These are phyloP conservation scores for Nanger granti DNA, from an alignment of 2,113 vertebrate genomes.

Conservation along the genomic window DNA sequence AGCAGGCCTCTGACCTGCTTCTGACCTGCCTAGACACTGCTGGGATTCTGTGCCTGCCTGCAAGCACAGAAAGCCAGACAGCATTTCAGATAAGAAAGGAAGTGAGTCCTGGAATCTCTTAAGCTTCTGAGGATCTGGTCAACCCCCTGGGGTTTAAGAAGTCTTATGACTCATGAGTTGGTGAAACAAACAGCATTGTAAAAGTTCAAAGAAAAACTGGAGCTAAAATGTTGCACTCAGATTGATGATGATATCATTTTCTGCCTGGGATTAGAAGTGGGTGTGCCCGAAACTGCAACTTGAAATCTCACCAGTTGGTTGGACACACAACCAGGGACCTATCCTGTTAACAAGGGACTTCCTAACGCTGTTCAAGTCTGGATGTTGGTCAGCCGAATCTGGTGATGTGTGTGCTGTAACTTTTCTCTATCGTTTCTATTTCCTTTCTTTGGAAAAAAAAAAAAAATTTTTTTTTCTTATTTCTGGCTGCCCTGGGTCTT, in stretches of 20 bases:
- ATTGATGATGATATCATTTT: neutral
- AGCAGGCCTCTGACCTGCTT: neutral
- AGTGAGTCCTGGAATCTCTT: neutral
- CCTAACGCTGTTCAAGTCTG: neutral
- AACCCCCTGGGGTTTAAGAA: neutral
- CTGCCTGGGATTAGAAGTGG: neutral
- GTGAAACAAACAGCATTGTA: neutral
- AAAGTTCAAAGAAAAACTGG: neutral
- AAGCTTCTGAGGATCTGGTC: neutral
- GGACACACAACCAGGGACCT: neutral
- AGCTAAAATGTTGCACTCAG: neutral
- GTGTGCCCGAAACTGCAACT: neutral
- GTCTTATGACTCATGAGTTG: neutral
- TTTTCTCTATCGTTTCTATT: neutral
- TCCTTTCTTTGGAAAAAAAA: neutral
- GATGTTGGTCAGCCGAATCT: neutral
- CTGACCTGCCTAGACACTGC: neutral
- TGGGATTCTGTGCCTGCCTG: neutral
- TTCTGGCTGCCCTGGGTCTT: neutral
- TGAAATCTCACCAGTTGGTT: neutral
- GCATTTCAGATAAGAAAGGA: neutral
- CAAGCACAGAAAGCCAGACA: neutral
- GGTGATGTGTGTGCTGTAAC: neutral
- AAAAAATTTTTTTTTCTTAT: neutral
- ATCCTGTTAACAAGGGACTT: neutral